These are phyloP conservation scores for Peucedramus taeniatus DNA, from an alignment of 2,113 vertebrate species.

Conservation along the genomic window DNA sequence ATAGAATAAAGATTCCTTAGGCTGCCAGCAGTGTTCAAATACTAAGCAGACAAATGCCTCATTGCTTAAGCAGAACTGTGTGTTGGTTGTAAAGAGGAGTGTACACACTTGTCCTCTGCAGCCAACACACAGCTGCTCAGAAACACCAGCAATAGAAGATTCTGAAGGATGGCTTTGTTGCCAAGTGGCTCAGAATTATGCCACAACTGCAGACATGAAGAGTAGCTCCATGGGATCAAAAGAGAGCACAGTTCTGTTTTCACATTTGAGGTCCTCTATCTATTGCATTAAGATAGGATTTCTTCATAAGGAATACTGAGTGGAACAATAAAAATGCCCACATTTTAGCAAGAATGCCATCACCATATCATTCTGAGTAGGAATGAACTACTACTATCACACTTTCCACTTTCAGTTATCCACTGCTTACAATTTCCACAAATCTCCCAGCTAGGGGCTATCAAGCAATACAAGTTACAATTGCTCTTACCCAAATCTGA, in stretches of 20 bases:
- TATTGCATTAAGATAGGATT: neutral
- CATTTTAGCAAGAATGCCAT: neutral
- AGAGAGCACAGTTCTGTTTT: neutral
- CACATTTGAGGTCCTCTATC: neutral
- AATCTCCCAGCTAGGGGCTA: neutral
- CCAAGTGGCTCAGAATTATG: neutral
- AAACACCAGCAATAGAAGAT: neutral
- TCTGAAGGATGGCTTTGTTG: neutral
- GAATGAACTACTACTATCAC: neutral
- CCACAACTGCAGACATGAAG: neutral
- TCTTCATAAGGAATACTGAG: neutral
- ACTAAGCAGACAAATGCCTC: neutral
- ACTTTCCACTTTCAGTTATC: neutral
- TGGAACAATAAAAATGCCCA: neutral
- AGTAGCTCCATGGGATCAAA: neutral
- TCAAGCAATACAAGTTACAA: neutral
- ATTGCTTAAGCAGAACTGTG: slow-evolving; percentile 20
- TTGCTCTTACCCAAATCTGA: neutral
- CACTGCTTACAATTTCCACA: neutral
- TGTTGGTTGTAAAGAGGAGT: neutral
- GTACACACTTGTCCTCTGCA: neutral
- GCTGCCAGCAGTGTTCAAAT: neutral
- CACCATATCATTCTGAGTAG: neutral
- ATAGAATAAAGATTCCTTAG: neutral
- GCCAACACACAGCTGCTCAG: slow-evolving; percentile 39